These are phyloP conservation scores for Lophura nycthemera DNA, from an alignment of 2,113 vertebrate species.

Conservation along the genomic window DNA sequence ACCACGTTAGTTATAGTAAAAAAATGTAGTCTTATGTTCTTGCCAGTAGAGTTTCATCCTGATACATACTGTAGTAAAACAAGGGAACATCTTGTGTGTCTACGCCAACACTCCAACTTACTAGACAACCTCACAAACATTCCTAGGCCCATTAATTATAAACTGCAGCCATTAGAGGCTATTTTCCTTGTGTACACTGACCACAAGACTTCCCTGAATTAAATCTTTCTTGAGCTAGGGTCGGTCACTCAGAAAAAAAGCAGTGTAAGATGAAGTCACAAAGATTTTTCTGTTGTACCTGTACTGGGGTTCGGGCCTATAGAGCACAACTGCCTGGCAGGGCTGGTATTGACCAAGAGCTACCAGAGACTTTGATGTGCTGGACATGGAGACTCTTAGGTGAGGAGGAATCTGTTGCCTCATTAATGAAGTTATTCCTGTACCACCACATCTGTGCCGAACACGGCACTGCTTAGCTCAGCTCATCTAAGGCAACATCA, in stretches of 20 bases:
- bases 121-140: slow-evolving; percentile 15
- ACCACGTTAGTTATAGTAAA: neutral
- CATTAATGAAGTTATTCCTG: neutral
- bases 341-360: neutral
- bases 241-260: neutral
- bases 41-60: neutral
- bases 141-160: neutral
- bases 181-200: neutral
- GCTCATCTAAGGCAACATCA: neutral
- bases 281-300: slow-evolving; percentile 1
- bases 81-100: neutral
- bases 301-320: neutral
- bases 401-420: slow-evolving; percentile 4
- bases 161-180: neutral
- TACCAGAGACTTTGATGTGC: neutral
- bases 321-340: neutral
- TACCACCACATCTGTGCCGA: neutral
- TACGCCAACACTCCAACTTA: neutral
- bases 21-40: neutral
- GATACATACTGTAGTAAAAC: neutral
- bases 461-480: neutral
- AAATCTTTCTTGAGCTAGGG: neutral
- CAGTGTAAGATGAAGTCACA: neutral
- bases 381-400: neutral
- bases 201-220: neutral